A percentile compares a stretch with the other conserved stretches of the same genome.
Conservation (phyloP, 64 coral and sea anemone species). For the Cladopsammia gracilis region DNA sequence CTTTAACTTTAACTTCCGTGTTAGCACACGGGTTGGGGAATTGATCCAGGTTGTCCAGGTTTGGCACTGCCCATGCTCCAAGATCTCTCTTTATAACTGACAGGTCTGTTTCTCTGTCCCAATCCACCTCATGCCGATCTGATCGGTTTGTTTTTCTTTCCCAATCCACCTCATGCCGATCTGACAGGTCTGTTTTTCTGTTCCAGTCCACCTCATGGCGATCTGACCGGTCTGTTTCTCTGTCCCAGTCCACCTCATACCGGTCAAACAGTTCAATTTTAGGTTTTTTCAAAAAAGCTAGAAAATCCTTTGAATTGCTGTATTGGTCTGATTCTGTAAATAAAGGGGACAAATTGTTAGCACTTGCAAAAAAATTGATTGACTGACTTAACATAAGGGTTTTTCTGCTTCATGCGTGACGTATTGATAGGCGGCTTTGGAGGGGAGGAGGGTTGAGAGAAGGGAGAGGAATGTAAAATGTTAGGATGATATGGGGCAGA, state of each 20-base stretch:
- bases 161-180: neutral
- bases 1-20: constrained; percentile 9
- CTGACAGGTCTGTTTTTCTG: too few relatives aligned
- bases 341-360: neutral
- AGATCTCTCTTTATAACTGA: neutral
- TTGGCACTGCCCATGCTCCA: neutral
- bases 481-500: neutral
- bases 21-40: neutral
- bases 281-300: neutral
- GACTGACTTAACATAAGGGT: too few relatives aligned
- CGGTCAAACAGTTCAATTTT: neutral
- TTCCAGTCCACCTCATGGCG: too few relatives aligned
- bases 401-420: too few relatives aligned
- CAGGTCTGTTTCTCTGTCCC: neutral
- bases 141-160: neutral
- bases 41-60: neutral
- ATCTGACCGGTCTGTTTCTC: too few relatives aligned
- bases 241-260: neutral
- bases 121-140: neutral
- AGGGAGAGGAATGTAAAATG: neutral
- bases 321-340: neutral
- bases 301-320: constrained; percentile 7
- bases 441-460: too few relatives aligned
- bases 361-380: too few relatives aligned
- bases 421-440: too few relatives aligned